A percentile compares a stretch with the other conserved stretches of the same genome.
Evolutionary conservation across 2,888 invertebrate species (phyloP).

Genomic region (Thymelicus sylvestris): DNA sequence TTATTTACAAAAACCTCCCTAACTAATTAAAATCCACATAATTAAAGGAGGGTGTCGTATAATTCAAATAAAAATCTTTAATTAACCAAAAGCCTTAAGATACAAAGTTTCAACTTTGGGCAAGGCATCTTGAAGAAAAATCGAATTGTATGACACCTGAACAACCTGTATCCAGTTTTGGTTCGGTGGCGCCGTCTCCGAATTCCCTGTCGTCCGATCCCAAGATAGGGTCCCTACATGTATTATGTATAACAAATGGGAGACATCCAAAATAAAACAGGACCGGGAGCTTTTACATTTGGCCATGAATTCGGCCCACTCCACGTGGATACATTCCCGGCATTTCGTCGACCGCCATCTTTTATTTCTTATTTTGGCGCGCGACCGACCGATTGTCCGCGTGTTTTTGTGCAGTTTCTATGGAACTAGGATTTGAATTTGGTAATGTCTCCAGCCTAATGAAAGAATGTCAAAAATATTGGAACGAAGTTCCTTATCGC

Average conservation of each 20-base stretch:
- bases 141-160: conserved; percentile 36
- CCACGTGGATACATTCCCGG: conserved; percentile 76
- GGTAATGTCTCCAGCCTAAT: neutral
- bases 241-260: conserved; percentile 85
- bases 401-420: conserved; percentile 34
- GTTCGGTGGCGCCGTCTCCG: conserved; percentile 78
- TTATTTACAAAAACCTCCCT: no score
- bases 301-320: conserved; percentile 66
- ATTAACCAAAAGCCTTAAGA: neutral
- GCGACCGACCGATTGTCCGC: conserved; percentile 53
- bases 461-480: neutral
- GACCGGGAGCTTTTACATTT: conserved; percentile 62
- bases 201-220: conserved; percentile 79
- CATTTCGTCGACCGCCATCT: conserved; percentile 72
- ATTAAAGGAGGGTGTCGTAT: no score
- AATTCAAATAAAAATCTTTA: no score
- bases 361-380: conserved; percentile 64
- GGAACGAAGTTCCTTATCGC: no score
- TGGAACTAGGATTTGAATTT: conserved; percentile 37
- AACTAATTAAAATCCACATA: no score
- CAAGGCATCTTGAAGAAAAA: conserved; percentile 18
- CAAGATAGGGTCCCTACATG: conserved; percentile 78
- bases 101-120: conserved; percentile 1
- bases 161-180: conserved; percentile 63
- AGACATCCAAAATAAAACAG: conserved; percentile 82